These are phyloP conservation scores for Xyrichtys novacula DNA, from an alignment of 2,797 vertebrate species.

Conservation along the genomic window DNA sequence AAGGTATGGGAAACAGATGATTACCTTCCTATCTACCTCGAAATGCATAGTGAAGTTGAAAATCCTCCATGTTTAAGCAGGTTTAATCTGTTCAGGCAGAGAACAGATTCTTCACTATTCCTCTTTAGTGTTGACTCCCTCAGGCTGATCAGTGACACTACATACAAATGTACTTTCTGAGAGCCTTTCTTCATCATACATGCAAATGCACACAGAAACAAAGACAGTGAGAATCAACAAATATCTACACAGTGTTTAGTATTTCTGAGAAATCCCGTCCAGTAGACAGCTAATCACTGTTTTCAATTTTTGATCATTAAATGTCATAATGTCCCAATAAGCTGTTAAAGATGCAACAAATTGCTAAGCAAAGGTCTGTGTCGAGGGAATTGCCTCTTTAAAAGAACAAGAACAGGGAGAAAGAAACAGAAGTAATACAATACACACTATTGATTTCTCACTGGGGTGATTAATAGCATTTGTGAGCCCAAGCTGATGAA, in stretches of 20 bases:
- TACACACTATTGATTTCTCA: constrained; percentile 78
- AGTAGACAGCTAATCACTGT: constrained; percentile 48
- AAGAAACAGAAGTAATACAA: constrained; percentile 62
- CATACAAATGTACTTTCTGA: constrained; percentile 31
- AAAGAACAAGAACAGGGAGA: constrained; percentile 15
- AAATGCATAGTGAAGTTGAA: constrained; percentile 39
- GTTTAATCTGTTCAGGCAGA: constrained; percentile 17
- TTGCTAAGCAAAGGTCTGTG: constrained; percentile 19
- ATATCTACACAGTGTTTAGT: constrained; percentile 32
- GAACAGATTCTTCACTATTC: constrained; percentile 51
- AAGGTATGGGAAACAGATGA: constrained; percentile 38
- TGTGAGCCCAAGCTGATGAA: constrained; percentile 74
- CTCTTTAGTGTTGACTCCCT: constrained; percentile 45
- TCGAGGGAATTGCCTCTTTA: constrained; percentile 26
- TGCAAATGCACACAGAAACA: not conserved
- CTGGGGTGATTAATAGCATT: constrained; percentile 76
- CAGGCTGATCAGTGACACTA: constrained; percentile 42
- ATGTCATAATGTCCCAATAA: constrained; percentile 14
- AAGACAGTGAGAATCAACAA: constrained; percentile 11
- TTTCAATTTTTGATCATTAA: constrained; percentile 42
- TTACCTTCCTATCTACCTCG: constrained; percentile 26
- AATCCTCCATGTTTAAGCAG: constrained; percentile 42
- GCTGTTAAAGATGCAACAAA: constrained; percentile 30
- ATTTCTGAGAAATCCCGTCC: constrained; percentile 30
- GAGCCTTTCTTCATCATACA: constrained; percentile 6